A percentile compares a stretch with the other conserved stretches of the same genome.
These are phyloP conservation scores for Jacana jacana DNA, from an alignment of 2,113 vertebrate species.

Conservation along the genomic window DNA sequence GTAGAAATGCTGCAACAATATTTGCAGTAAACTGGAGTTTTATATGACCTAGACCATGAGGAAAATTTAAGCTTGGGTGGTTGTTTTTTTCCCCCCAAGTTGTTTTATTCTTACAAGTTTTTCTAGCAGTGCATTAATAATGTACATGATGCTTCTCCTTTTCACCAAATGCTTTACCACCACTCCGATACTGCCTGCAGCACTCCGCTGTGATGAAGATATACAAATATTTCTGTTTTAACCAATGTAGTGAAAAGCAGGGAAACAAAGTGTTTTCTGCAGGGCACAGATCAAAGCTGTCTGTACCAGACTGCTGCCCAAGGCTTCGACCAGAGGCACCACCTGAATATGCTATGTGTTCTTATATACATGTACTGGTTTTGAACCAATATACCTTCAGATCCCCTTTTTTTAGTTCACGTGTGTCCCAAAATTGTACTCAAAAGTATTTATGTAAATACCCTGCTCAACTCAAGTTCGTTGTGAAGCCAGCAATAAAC, in stretches of 20 bases:
- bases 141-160: neutral
- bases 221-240: neutral
- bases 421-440: neutral
- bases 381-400: neutral
- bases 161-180: neutral
- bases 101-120: neutral
- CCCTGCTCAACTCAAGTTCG: neutral
- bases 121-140: neutral
- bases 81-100: neutral
- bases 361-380: neutral
- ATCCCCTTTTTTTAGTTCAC: neutral
- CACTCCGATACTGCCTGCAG: neutral
- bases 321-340: neutral
- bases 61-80: neutral
- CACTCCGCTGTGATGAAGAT: neutral
- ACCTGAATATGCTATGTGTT: neutral
- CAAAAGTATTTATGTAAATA: neutral
- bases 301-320: rapidly evolving
- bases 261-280: neutral
- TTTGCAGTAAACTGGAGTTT: neutral
- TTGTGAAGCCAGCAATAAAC: neutral
- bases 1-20: neutral
- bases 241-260: neutral
- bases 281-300: neutral
- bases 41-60: neutral